Base-by-base conservation (phyloP, 2,888 invertebrate species). In the Atherix ibis region DNA sequence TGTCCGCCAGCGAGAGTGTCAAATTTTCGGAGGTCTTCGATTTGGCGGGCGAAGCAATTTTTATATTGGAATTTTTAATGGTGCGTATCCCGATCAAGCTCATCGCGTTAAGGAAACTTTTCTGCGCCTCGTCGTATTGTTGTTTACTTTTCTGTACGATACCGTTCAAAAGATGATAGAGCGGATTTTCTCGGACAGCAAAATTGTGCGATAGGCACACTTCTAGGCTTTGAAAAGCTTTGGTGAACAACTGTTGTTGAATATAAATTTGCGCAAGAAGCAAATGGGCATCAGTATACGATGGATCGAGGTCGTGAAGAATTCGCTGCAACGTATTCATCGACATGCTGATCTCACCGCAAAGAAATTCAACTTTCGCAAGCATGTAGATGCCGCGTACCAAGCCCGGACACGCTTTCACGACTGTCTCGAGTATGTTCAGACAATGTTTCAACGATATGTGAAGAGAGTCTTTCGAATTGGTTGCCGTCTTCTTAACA, bases 161-260 rank as follows among this genome's bases (percentile, higher is more conserved):
- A 1, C 91, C 92, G 44, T 76, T 73, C 2, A 92, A 71, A 40
- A 91, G 70, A 61, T 92, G 87, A 53, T 88, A 97, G 53, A 89
- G 66, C 0, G 92, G 85, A 58, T 84, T 81, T 39, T 94, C 91
- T 43, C 92, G 66, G 1, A 95, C 79, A 60, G 84, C 79, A 53
- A 97, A 94, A 58, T 94, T 87, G 51, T 84, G 82, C 50, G 91
- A 91, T 10, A 95, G 64, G 36, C 87, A 89, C 43, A 83, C 72
- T 62, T 95, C 94, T 29, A 97, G 63, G 35, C 77, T 78, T 54
- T 89, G 87, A 9, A 80, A 71, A 0, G 94, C 94, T 50, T 79
- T 71, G 13, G 77, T 70, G 47, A 71, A 83, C 29, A 70, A 65
- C 25, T 70, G 68, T 48, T 76, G 73, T 37, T 73, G 72, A 5